Evolutionary conservation across 2,113 vertebrate species (phyloP).

Genomic region (Ptilonorhynchus violaceus): DNA sequence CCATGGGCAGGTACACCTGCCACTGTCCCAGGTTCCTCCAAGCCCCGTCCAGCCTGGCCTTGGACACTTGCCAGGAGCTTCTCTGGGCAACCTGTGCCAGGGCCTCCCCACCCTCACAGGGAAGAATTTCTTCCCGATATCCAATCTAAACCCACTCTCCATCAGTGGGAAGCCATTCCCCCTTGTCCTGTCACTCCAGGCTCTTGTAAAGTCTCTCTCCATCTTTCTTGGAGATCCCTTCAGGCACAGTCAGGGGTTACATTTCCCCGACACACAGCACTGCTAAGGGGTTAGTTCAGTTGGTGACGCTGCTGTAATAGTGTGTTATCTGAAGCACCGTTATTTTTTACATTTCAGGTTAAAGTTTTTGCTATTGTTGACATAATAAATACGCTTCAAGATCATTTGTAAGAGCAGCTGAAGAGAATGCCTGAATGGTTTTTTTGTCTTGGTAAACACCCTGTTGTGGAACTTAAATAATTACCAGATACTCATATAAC

Average conservation of each 20-base stretch:
- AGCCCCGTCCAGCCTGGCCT: neutral
- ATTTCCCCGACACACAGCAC: neutral
- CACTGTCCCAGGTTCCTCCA: neutral
- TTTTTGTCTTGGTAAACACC: neutral
- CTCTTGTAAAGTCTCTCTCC: neutral
- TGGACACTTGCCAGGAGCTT: neutral
- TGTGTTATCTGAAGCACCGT: neutral
- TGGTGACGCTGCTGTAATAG: fast-evolving
- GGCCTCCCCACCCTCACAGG: neutral
- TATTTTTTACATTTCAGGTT: neutral
- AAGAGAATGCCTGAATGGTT: neutral
- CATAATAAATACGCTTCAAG: neutral
- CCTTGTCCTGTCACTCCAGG: neutral
- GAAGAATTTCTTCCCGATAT: neutral
- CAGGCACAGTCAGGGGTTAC: neutral
- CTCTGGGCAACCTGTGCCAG: neutral
- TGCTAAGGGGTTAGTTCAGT: neutral
- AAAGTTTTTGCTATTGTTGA: neutral
- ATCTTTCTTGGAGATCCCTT: neutral
- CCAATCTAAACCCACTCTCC: neutral
- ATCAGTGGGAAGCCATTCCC: neutral
- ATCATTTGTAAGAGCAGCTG: neutral
- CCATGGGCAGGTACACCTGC: neutral
- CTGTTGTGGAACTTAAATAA: neutral
- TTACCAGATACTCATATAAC: neutral